phyloP scores from a whole-genome alignment of 2,797 vertebrate genomes.

The Rhincodon typus region DNA sequence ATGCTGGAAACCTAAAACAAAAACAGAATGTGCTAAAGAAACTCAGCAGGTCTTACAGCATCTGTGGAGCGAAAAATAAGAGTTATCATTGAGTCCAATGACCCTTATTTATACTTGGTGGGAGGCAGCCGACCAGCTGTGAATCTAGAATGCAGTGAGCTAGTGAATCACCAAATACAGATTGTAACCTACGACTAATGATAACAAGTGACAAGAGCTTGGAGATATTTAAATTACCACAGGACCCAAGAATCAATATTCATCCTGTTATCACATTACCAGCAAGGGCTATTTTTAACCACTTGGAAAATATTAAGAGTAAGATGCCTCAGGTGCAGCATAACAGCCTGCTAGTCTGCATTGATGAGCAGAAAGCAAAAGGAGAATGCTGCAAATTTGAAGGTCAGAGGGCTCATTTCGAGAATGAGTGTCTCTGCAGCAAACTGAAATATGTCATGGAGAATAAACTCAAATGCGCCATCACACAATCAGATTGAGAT shows the following conservation, averaged over 20 bases:
- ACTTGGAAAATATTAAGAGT: neutral
- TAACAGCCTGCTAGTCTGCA: neutral
- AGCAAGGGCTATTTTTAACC: neutral
- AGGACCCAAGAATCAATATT: neutral
- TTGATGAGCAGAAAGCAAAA: neutral
- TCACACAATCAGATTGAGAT: neutral
- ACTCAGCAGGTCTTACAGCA: no score
- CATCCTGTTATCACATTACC: neutral
- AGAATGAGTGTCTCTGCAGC: neutral
- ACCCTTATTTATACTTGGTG: no score
- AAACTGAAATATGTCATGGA: neutral
- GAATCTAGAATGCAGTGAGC: neutral
- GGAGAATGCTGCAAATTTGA: neutral
- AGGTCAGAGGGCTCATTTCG: neutral
- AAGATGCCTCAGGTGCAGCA: neutral
- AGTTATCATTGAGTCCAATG: no score
- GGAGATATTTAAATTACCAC: neutral
- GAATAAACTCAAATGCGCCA: neutral
- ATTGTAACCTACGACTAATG: neutral
- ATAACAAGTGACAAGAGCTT: neutral
- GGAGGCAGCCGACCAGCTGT: neutral
- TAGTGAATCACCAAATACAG: neutral
- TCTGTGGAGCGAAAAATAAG: no score
- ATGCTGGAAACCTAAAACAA: no score
- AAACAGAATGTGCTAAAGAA: no score